Percentiles rank a stretch among this genome's conserved stretches.
These are phyloP conservation scores for Lasioglossum marginatum DNA, from an alignment of 2,888 invertebrate genomes.

Conservation along the genomic window DNA sequence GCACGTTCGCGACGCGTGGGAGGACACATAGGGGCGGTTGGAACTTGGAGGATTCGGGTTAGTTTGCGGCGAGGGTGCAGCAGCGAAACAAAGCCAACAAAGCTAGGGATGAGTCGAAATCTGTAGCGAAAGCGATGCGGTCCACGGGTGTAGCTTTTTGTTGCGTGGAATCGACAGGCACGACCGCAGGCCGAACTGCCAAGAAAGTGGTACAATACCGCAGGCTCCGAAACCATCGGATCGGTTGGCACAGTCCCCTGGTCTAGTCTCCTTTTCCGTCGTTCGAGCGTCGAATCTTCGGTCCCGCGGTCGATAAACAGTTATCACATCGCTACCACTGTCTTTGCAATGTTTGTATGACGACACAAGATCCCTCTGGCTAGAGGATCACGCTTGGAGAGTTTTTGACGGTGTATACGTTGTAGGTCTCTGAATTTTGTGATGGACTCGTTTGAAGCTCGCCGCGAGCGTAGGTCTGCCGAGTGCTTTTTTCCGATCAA, in stretches of 20 bases:
- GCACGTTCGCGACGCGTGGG: neutral
- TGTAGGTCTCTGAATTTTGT: neutral
- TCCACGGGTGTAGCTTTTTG: conserved; percentile 67
- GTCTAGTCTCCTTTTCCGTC: neutral
- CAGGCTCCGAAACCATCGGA: conserved; percentile 20
- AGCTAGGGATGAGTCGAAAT: neutral
- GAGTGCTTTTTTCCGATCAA: neutral
- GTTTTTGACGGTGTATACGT: neutral
- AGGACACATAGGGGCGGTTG: neutral
- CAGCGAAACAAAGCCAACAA: neutral
- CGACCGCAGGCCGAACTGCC: conserved; percentile 75
- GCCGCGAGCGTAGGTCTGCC: neutral
- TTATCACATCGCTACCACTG: neutral
- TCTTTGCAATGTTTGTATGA: neutral
- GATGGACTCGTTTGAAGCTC: neutral
- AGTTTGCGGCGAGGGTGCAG: neutral
- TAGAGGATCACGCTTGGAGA: neutral
- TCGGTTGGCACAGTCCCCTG: neutral
- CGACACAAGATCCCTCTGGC: neutral
- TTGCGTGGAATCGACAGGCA: conserved; percentile 79
- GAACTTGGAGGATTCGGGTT: neutral
- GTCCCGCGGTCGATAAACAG: conserved; percentile 8
- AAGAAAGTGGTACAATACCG: conserved; percentile 32
- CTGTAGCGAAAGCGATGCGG: neutral
- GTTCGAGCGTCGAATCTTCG: conserved; percentile 21